Base-by-base conservation (phyloP, 2,888 invertebrate species). In the Cryptus viduatorius region DNA sequence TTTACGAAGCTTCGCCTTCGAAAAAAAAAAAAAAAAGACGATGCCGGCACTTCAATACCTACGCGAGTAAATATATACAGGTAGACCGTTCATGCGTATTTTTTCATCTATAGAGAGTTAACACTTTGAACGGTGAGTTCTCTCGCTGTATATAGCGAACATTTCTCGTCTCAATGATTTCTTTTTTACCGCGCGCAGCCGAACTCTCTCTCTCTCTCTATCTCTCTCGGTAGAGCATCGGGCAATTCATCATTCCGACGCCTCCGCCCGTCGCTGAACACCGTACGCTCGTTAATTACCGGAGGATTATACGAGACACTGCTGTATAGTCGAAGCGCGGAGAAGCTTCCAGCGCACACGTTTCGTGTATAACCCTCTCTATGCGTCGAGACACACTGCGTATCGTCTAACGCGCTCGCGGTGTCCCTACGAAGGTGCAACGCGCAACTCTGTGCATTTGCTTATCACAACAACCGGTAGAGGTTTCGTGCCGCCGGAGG, bases 241-340 rank as follows among this genome's bases (percentile, higher is more conserved):
- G 83, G 82, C 75, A 83, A 87, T 87, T 86, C 86, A 87, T 87
- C 86, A 86, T 86, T 85, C 83, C 82, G 82, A 86, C 86, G 85
- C 86, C 87, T 84, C 81, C 79, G 77, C 65, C 84, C 84, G 84
- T 84, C 86, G 79, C 77, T 53, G 76, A 85, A 82, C 85, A 71
- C 82, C 79, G 76, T 76, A 72, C 59, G 85, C 81, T 87, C 86
- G 84, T 86, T 87, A 87, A 87, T 87, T 87, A 85, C 81, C 83
- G 46, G 64, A 78, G 83, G 85, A 86, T 87, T 86, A 86, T 84
- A 84, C 84, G 81, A 79, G 78, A 67, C 65, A 67, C 69, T 37
- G 37, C 65, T 83, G 65, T 83, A 83, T 61, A 67, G 72, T 82
- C 72, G 84, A 86, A 79, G 84, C 67, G 71, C 37, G 37, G 44